Percentiles rank a stretch among this genome's conserved stretches.
Conservation (phyloP, 2,888 invertebrate genomes). For the Sesia apiformis region DNA sequence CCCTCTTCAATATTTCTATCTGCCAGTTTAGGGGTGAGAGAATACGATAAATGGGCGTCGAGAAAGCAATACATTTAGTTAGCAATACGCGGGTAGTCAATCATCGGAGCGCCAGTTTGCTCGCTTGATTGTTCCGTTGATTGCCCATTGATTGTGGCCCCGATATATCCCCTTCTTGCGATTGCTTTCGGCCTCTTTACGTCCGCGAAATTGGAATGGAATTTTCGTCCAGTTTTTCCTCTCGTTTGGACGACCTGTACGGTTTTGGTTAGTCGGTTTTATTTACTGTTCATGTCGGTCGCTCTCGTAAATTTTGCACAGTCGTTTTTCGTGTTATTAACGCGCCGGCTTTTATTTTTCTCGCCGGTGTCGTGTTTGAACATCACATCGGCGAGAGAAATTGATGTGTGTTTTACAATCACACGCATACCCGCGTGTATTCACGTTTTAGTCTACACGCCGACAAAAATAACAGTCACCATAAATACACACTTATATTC, state of each 20-base stretch:
- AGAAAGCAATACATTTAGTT: constrained; percentile 27
- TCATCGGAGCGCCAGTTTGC: constrained; percentile 18
- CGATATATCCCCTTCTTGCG: constrained; percentile 17
- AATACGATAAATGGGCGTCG: constrained; percentile 25
- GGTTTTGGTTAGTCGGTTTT: constrained; percentile 38
- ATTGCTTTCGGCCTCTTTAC: constrained; percentile 17
- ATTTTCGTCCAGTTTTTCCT: neutral
- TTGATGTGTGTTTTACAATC: too few relatives aligned
- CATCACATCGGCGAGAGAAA: too few relatives aligned
- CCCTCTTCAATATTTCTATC: constrained; percentile 18
- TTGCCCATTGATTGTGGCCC: constrained; percentile 20
- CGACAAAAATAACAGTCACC: too few relatives aligned
- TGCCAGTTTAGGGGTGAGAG: constrained; percentile 21
- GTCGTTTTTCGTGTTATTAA: constrained; percentile 27
- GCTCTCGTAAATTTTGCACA: constrained; percentile 49
- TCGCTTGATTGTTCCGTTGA: constrained; percentile 25
- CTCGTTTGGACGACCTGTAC: constrained; percentile 27
- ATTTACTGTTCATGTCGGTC: constrained; percentile 6
- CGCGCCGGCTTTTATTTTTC: constrained; percentile 23
- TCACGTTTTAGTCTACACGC: too few relatives aligned
- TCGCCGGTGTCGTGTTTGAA: constrained; percentile 5
- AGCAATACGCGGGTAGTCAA: constrained; percentile 23
- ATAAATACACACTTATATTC: too few relatives aligned
- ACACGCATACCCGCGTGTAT: too few relatives aligned
- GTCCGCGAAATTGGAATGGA: constrained; percentile 9